A percentile compares a stretch with the other conserved stretches of the same genome.
Conservation (phyloP, 1,140 invertebrate species). For the Caenorhabditis elegans region DNA sequence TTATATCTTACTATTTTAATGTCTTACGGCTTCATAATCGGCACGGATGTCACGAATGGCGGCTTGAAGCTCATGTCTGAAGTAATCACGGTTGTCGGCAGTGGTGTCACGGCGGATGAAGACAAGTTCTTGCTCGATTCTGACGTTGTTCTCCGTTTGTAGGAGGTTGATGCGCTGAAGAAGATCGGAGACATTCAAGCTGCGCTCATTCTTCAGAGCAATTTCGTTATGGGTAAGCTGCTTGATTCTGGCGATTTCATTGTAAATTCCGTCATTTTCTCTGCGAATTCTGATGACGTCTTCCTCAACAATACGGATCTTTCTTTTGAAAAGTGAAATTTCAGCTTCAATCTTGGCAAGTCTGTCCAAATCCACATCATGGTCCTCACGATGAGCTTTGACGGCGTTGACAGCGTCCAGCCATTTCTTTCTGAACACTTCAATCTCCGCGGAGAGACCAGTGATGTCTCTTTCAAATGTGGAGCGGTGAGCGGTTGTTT, state of each 20-base stretch:
- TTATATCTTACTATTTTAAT: background rate
- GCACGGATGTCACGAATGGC: constrained; percentile 34
- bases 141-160: background rate
- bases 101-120: constrained; percentile 25
- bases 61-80: constrained; percentile 30
- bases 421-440: background rate
- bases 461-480: background rate
- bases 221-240: background rate
- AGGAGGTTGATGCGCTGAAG: constrained; percentile 8
- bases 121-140: constrained; percentile 8
- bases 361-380: constrained; percentile 15
- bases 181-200: background rate
- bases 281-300: constrained; percentile 21
- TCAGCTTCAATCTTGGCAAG: constrained; percentile 27
- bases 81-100: constrained; percentile 22
- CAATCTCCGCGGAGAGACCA: background rate
- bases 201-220: constrained; percentile 8
- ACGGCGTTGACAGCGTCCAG: background rate
- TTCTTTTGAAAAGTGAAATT: constrained; percentile 18
- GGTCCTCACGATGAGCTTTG: constrained; percentile 11
- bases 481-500: background rate
- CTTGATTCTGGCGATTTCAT: constrained; percentile 9
- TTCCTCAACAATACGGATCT: constrained; percentile 24
- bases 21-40: background rate
- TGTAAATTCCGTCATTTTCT: constrained; percentile 7